Evolutionary conservation across 1,140 invertebrate species (phyloP).

Genomic region (Pteromalus puparum): DNA sequence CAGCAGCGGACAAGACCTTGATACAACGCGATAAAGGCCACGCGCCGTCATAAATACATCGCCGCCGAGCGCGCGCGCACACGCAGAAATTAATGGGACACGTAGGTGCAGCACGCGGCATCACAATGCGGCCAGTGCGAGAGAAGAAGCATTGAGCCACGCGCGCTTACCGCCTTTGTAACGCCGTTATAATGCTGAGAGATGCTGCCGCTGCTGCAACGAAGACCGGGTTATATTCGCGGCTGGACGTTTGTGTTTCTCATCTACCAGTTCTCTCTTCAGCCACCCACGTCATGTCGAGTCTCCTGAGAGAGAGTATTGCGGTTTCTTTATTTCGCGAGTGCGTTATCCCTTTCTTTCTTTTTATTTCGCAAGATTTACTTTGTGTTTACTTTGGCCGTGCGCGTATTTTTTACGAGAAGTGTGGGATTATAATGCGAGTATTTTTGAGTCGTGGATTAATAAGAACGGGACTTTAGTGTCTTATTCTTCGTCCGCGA

Average conservation of each 20-base stretch:
- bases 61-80: neutral
- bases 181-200: constrained; percentile 1
- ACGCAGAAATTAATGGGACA: constrained; percentile 46
- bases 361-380: too few species aligned
- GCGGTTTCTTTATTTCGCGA: neutral
- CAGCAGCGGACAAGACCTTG: neutral
- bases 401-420: neutral
- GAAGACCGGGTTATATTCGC: constrained; percentile 50
- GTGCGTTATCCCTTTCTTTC: neutral
- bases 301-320: neutral
- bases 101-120: constrained; percentile 29
- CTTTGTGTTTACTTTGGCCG: too few species aligned
- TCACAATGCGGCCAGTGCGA: constrained; percentile 21
- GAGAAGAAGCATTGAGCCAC: constrained; percentile 43
- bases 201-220: neutral
- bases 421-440: neutral
- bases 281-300: constrained; percentile 62
- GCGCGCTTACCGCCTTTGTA: constrained; percentile 43
- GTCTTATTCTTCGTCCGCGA: too few species aligned
- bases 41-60: constrained; percentile 39
- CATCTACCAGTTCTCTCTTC: constrained; percentile 65
- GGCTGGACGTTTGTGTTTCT: constrained; percentile 69
- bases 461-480: too few species aligned
- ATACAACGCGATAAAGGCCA: constrained; percentile 32
- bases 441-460: too few species aligned